Base-by-base conservation (phyloP, 2,888 invertebrate genomes). In the Scaptomyza caliginosa region DNA sequence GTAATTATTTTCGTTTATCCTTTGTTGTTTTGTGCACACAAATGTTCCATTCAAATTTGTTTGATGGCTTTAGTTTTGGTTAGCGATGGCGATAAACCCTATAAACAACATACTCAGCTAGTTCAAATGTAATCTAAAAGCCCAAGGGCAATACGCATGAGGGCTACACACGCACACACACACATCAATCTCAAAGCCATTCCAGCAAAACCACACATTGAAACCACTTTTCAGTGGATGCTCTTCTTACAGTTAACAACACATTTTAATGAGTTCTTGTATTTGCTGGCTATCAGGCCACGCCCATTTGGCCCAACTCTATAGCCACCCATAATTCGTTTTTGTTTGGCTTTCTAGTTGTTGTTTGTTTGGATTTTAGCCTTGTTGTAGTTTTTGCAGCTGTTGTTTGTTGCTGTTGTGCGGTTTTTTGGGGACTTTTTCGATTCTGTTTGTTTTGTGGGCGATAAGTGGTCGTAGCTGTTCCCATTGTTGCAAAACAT, bases 401-500 rank as follows among this genome's bases (percentile, higher is more conserved):
- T 52, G 43, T 57, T 67, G 58, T 32, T 32, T 13, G 30, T 54
- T 71, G 51, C 38, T 74, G 49, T 45, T 30, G 24, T 73, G 73
- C 24, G 74, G 76, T 76, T 34, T 76, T 67, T 56, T 32, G 48
- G 49, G 28, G 58, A 72, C 72, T 73, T 80, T 86, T 76, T 83
- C 51, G 80, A 76, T 79, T 81, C 74, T 83, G 80, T 86, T 81
- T 80, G 80, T 65, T 79, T 59, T 86, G 86, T 64, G 80, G 86
- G 60, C 77, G 80, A 83, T 86, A 81, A 81, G 84, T 79, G 86
- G 80, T 59, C 48, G 51, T 45, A 24, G 59, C 43, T 59, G 58
- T 40, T 60, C 5, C 49, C 49, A 51, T 66, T 62, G 57, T 66
- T 57, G 54, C 59, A 36, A 39, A 58, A 21, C 13, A 58, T 45